Percentiles rank a stretch among this genome's conserved stretches.
Conservation (phyloP, 2,888 invertebrate genomes). For the Philonicus albiceps region DNA sequence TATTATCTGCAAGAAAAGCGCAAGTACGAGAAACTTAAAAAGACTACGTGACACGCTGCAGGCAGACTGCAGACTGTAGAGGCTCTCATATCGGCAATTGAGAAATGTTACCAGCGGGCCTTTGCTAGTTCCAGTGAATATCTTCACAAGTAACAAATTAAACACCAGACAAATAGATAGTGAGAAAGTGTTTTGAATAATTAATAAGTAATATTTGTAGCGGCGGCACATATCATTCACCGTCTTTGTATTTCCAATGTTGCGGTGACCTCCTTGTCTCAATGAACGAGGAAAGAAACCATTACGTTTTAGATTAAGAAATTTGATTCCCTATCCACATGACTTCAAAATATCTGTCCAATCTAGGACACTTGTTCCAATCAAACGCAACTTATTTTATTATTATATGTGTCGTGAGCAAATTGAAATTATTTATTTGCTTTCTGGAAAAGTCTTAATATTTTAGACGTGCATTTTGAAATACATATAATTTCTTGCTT, state of each 20-base stretch:
- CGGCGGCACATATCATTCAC: not conserved
- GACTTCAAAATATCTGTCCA: not conserved
- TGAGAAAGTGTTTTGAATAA: conserved; percentile 24
- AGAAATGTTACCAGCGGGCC: not conserved
- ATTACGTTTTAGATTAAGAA: not conserved
- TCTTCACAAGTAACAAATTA: conserved; percentile 5
- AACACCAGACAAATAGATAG: not conserved
- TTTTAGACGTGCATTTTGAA: too few species aligned
- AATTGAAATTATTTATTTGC: too few species aligned
- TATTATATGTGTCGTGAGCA: not conserved
- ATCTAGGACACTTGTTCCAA: not conserved
- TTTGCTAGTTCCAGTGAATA: not conserved
- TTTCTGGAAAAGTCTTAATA: too few species aligned
- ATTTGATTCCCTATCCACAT: not conserved
- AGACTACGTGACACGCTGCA: conserved; percentile 9
- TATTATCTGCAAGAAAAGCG: not conserved
- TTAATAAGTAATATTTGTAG: not conserved
- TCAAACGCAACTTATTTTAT: not conserved
- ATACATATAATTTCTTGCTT: too few species aligned
- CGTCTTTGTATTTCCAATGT: not conserved
- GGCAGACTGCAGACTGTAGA: not conserved
- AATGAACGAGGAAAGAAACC: not conserved
- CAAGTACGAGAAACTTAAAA: not conserved
- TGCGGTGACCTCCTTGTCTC: not conserved
- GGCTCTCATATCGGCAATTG: not conserved